Evolutionary conservation across 2,888 invertebrate genomes (phyloP).

Genomic region (Odontothrips loti): DNA sequence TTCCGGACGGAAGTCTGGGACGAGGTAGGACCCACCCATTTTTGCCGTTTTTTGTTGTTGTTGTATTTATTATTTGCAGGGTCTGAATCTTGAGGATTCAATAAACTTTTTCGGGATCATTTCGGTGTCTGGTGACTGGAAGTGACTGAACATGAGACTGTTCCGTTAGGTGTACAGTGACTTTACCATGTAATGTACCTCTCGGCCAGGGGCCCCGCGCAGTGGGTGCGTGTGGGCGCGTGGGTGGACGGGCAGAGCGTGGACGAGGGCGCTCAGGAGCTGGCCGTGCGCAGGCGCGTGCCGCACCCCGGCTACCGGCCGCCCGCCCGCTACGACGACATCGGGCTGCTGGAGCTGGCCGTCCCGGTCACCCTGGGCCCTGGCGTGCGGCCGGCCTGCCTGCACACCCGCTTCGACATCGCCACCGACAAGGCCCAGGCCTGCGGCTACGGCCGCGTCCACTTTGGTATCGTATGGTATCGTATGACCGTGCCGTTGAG

Average conservation of each 20-base stretch:
- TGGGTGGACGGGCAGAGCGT: not conserved
- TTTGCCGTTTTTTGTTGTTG: too few species aligned
- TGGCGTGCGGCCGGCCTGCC: slow-evolving; percentile 5
- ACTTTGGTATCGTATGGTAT: not conserved
- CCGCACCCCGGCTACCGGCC: slow-evolving; percentile 3
- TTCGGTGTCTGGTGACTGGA: too few species aligned
- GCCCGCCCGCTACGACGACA: slow-evolving; percentile 4
- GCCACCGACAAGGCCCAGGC: not conserved
- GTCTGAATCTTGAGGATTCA: too few species aligned
- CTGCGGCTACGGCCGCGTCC: slow-evolving; percentile 9
- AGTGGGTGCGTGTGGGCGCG: not conserved
- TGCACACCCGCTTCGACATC: not conserved
- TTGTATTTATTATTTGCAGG: too few species aligned
- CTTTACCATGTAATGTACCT: too few species aligned
- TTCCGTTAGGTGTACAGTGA: too few species aligned
- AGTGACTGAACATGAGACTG: too few species aligned
- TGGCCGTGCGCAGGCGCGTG: not conserved
- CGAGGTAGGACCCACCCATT: too few species aligned
- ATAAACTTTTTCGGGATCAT: too few species aligned
- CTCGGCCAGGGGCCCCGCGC: not conserved
- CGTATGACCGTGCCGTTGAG: not conserved
- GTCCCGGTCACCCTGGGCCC: not conserved
- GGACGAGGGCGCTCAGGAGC: not conserved
- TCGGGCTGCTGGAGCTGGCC: not conserved
- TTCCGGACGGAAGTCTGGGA: too few species aligned